Evolutionary conservation across 2,797 vertebrate genomes (phyloP).

Genomic region (Lepus oiostolus): DNA sequence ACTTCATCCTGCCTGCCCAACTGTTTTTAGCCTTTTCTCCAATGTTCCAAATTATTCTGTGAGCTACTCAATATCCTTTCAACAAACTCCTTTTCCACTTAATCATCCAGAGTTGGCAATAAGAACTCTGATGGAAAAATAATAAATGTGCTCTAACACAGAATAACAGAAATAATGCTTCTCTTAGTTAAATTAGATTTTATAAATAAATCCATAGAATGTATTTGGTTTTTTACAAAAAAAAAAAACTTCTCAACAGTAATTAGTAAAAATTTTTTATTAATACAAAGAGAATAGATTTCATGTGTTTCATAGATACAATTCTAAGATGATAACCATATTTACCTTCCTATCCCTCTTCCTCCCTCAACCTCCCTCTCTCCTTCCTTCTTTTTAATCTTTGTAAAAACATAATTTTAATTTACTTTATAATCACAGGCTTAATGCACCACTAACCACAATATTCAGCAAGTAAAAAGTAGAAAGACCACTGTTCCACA

Average conservation of each 20-base stretch:
- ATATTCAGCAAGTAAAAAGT: no score
- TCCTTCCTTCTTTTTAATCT: no score
- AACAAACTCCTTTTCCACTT: constrained; percentile 50
- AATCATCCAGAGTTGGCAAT: constrained; percentile 58
- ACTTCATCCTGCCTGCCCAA: neutral
- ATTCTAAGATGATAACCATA: no score
- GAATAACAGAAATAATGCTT: neutral
- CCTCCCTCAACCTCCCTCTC: no score
- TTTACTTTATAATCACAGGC: no score
- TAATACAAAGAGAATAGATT: no score
- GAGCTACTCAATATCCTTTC: constrained; percentile 61
- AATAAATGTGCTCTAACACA: constrained; percentile 34
- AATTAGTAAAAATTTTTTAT: neutral
- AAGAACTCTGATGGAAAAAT: constrained; percentile 44
- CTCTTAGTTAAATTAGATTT: neutral
- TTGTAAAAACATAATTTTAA: no score
- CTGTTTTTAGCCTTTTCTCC: neutral
- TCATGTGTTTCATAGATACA: no score
- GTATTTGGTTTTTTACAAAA: neutral
- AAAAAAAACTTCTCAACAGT: neutral
- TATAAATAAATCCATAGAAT: neutral
- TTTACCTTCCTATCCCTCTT: no score
- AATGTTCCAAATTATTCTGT: constrained; percentile 11
- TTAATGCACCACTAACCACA: no score
- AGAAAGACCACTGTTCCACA: no score